Conservation (phyloP, 1,140 invertebrate genomes). For the Euura lappo region DNA sequence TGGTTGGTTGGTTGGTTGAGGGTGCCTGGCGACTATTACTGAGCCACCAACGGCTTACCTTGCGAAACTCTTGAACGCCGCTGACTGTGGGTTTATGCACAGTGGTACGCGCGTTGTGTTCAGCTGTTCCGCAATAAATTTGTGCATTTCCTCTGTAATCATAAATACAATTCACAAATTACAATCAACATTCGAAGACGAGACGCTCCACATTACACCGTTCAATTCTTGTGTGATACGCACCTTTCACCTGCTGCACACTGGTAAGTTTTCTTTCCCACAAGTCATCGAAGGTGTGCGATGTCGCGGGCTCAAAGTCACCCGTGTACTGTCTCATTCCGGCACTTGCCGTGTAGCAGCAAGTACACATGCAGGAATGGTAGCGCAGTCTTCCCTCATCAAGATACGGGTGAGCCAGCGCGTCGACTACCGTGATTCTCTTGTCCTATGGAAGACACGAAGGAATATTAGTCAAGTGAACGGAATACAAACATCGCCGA, state of each 20-base stretch:
- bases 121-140: constrained; percentile 96
- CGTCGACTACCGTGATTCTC: constrained; percentile 92
- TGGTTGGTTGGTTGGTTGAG: constrained; percentile 15
- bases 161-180: constrained; percentile 30
- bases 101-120: constrained; percentile 93
- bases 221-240: constrained; percentile 20
- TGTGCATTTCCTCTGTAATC: constrained; percentile 95
- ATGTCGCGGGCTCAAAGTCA: constrained; percentile 92
- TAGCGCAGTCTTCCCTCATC: constrained; percentile 97
- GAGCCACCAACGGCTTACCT: constrained; percentile 76
- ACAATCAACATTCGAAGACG: constrained; percentile 9
- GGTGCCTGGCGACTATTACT: constrained; percentile 21
- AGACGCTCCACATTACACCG: too few relatives aligned
- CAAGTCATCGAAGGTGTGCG: constrained; percentile 88
- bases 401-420: constrained; percentile 94
- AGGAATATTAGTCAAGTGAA: not conserved
- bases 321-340: constrained; percentile 85
- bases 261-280: constrained; percentile 94
- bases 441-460: constrained; percentile 73
- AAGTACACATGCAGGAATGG: constrained; percentile 99
- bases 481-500: too few relatives aligned
- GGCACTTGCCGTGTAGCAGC: constrained; percentile 84
- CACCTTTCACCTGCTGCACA: constrained; percentile 94
- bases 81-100: constrained; percentile 99
- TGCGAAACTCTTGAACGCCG: constrained; percentile 99